A percentile compares a stretch with the other conserved stretches of the same genome.
These are phyloP conservation scores for Nettapus auritus DNA, from an alignment of 2,113 vertebrate species.

Conservation along the genomic window DNA sequence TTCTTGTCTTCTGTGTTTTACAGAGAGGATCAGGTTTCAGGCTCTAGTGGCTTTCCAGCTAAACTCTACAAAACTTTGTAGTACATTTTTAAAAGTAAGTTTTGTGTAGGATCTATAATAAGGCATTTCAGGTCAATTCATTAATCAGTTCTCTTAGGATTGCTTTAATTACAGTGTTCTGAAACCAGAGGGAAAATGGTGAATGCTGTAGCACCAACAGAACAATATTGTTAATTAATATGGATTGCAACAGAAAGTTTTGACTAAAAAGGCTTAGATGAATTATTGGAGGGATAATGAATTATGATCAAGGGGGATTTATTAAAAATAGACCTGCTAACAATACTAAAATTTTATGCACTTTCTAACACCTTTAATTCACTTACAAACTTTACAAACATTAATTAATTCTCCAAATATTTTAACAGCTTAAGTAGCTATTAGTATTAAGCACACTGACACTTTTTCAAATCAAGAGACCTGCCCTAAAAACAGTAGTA, in stretches of 20 bases:
- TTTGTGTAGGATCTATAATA: conserved; percentile 32
- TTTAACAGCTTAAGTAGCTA: not conserved
- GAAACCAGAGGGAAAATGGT: conserved; percentile 49
- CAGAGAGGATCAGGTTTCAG: not conserved
- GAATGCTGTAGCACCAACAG: conserved; percentile 59
- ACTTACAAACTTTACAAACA: conserved; percentile 1
- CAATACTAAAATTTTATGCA: conserved; percentile 18
- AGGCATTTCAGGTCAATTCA: conserved; percentile 69
- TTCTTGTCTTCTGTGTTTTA: not conserved
- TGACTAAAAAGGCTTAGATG: conserved; percentile 63
- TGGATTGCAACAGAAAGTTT: conserved; percentile 58
- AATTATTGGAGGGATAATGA: conserved; percentile 62
- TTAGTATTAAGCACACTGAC: not conserved
- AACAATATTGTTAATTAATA: conserved; percentile 70
- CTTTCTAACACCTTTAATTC: not conserved
- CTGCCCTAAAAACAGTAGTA: not conserved
- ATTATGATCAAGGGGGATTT: conserved; percentile 64
- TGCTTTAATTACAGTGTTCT: conserved; percentile 63
- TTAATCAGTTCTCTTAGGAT: conserved; percentile 70
- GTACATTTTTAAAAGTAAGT: conserved; percentile 44
- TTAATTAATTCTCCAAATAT: conserved; percentile 12
- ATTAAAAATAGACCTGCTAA: conserved; percentile 64
- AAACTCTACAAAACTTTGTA: conserved; percentile 46
- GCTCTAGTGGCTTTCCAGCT: not conserved
- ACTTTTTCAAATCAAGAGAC: not conserved